A percentile compares a stretch with the other conserved stretches of the same genome.
These are phyloP conservation scores for Petrocephalus schoutedeni DNA, from an alignment of 2,797 vertebrate species.

Conservation along the genomic window DNA sequence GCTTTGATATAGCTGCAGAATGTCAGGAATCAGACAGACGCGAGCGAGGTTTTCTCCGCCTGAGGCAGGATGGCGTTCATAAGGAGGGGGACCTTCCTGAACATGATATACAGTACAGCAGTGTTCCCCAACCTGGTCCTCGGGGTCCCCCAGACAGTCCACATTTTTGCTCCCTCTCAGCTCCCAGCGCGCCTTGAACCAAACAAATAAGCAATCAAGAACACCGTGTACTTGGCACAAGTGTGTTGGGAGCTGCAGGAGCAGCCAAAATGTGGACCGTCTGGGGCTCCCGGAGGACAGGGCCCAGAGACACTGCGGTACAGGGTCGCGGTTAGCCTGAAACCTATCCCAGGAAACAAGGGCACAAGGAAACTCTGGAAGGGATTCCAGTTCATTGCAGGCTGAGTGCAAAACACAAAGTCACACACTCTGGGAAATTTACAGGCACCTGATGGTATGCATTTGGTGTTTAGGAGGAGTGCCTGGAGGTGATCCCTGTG, in stretches of 20 bases:
- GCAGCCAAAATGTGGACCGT: background rate
- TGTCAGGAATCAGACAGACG: slow-evolving; percentile 3
- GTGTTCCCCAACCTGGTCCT: background rate
- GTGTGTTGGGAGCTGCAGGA: background rate
- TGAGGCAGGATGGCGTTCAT: background rate
- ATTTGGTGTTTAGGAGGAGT: background rate
- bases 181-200: background rate
- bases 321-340: background rate
- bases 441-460: background rate
- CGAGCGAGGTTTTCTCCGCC: background rate
- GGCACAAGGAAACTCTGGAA: background rate
- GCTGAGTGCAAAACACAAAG: background rate
- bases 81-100: background rate
- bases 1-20: background rate
- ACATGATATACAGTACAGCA: background rate
- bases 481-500: background rate
- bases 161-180: background rate
- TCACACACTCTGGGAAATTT: background rate
- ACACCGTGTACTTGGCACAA: background rate
- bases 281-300: background rate
- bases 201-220: background rate
- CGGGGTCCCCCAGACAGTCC: background rate
- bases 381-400: background rate
- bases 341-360: background rate
- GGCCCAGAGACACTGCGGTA: background rate